Percentiles rank a stretch among this genome's conserved stretches.
These are phyloP conservation scores for Pelodytes ibericus DNA, from an alignment of 2,797 vertebrate species.

Conservation along the genomic window DNA sequence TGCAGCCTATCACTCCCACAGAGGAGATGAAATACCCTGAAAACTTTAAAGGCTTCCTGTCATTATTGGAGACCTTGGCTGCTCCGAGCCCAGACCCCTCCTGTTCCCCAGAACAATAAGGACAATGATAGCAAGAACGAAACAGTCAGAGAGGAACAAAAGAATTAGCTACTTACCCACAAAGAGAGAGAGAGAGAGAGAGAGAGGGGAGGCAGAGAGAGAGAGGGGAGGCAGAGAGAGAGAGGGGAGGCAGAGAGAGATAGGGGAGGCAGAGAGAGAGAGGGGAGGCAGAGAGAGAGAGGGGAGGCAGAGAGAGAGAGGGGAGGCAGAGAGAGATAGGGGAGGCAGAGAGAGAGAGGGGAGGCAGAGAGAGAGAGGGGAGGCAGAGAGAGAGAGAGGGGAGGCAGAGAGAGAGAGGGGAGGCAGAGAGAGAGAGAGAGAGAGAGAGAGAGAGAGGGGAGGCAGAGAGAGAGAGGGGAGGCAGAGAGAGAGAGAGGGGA, in stretches of 20 bases:
- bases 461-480: slow-evolving; percentile 52
- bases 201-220: slow-evolving; percentile 49
- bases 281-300: slow-evolving; percentile 5
- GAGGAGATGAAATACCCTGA: slow-evolving; percentile 93
- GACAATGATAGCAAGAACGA: slow-evolving; percentile 81
- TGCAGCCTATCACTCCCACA: slow-evolving; percentile 89
- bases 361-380: slow-evolving; percentile 58
- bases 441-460: not conserved
- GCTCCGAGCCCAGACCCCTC: slow-evolving; percentile 85
- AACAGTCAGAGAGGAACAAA: slow-evolving; percentile 81
- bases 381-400: not conserved
- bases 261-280: slow-evolving; percentile 12
- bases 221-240: slow-evolving; percentile 55
- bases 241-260: slow-evolving; percentile 58
- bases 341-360: slow-evolving; percentile 20
- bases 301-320: slow-evolving; percentile 59
- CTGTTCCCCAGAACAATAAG: slow-evolving; percentile 82
- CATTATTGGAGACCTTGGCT: slow-evolving; percentile 95
- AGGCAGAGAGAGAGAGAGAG: slow-evolving; percentile 55
- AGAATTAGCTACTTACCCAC: slow-evolving; percentile 78
- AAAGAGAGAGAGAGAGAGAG: slow-evolving; percentile 70
- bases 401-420: slow-evolving; percentile 45
- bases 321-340: not conserved
- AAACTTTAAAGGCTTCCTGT: slow-evolving; percentile 99
- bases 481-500: slow-evolving; percentile 52